Evolutionary conservation across 2,888 invertebrate species (phyloP).

Genomic region (Cephus rjabovi): DNA sequence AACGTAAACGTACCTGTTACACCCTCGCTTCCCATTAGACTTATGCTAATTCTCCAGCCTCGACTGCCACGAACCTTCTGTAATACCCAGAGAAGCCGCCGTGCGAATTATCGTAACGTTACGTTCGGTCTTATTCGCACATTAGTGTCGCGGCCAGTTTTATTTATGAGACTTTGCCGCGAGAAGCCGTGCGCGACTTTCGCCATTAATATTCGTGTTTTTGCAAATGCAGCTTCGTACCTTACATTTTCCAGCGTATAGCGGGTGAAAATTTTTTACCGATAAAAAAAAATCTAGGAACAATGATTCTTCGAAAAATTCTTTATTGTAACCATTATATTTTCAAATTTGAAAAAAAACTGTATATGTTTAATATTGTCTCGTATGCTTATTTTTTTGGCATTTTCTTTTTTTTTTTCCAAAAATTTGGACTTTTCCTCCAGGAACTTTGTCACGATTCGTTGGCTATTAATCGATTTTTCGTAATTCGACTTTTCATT

Average conservation of each 20-base stretch:
- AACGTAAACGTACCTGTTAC: background rate
- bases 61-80: background rate
- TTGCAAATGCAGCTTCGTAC: background rate
- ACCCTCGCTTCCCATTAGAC: background rate
- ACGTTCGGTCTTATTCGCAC: background rate
- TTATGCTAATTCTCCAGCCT: background rate
- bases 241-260: background rate
- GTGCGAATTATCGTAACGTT: background rate
- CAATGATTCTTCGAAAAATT: too few relatives aligned
- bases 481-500: background rate
- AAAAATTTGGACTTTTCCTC: background rate
- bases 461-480: background rate
- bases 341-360: background rate
- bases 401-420: background rate
- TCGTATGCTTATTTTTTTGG: background rate
- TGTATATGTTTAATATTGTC: too few relatives aligned
- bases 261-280: background rate
- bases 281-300: too few relatives aligned
- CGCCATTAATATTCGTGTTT: background rate
- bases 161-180: background rate
- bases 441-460: background rate
- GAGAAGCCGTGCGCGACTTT: background rate
- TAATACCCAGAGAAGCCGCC: background rate
- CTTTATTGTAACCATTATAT: background rate
- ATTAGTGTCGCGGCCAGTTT: background rate